Evolutionary conservation across 2,797 vertebrate genomes (phyloP).

Genomic region (Pangasius macronema): DNA sequence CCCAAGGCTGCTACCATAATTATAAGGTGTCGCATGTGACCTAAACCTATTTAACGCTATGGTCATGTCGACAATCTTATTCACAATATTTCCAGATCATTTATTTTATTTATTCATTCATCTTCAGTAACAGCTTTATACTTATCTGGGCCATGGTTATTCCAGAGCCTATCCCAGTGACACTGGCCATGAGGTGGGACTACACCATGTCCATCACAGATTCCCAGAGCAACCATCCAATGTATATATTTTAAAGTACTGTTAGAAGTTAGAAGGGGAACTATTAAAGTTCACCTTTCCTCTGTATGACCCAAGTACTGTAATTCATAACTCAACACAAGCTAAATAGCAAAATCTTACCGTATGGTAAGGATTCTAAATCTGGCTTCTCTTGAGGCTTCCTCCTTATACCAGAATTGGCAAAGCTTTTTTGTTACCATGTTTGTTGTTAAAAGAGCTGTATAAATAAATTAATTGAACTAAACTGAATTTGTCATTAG

Average conservation of each 20-base stretch:
- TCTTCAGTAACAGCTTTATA: background rate
- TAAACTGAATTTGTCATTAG: background rate
- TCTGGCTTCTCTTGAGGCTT: background rate
- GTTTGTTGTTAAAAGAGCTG: background rate
- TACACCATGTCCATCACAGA: background rate
- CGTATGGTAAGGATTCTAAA: background rate
- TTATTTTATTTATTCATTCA: background rate
- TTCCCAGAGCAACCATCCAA: background rate
- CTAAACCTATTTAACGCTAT: background rate
- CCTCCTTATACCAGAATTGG: background rate
- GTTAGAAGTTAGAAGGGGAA: background rate
- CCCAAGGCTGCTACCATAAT: background rate
- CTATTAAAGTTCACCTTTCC: background rate
- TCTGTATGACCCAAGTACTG: background rate
- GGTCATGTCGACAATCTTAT: background rate
- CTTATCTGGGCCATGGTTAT: background rate
- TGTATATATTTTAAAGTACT: background rate
- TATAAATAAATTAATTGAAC: background rate
- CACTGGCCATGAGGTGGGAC: background rate
- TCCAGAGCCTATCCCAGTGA: background rate
- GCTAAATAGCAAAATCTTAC: background rate
- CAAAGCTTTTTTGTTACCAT: background rate
- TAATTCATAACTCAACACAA: background rate
- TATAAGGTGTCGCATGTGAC: background rate
- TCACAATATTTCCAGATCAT: background rate